Conservation (phyloP, 2,113 vertebrate genomes). For the Siniperca chuatsi region DNA sequence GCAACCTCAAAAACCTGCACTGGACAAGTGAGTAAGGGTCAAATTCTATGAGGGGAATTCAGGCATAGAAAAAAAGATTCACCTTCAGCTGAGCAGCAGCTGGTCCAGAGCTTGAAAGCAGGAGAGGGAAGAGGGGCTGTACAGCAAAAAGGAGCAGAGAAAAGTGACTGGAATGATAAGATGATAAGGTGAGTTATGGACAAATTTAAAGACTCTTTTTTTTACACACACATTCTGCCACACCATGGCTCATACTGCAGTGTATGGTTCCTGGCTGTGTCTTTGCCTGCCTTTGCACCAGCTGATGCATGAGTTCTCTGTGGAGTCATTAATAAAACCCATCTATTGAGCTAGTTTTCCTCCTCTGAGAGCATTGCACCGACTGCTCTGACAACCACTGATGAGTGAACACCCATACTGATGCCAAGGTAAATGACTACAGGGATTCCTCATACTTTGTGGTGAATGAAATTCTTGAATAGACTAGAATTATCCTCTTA, state of each 20-base stretch:
- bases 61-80: conserved; percentile 22
- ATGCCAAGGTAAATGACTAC: conserved; percentile 67
- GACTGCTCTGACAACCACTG: conserved; percentile 71
- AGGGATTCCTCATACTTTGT: conserved; percentile 68
- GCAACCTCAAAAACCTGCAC: conserved; percentile 36
- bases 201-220: conserved; percentile 50
- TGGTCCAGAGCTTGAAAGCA: conserved; percentile 62
- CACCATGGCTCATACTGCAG: conserved; percentile 64
- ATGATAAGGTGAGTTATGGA: conserved; percentile 80
- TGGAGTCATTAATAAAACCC: conserved; percentile 78
- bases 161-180: conserved; percentile 80
- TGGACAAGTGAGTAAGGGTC: conserved; percentile 61
- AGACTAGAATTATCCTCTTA: conserved; percentile 41
- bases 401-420: conserved; percentile 70
- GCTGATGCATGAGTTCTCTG: conserved; percentile 77
- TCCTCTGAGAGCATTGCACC: conserved; percentile 72
- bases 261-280: conserved; percentile 45
- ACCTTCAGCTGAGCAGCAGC: conserved; percentile 65
- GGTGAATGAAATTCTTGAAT: conserved; percentile 49
- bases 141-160: conserved; percentile 63
- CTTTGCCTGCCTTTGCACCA: conserved; percentile 66
- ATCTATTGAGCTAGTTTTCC: conserved; percentile 74
- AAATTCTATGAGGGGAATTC: conserved; percentile 38
- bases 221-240: conserved; percentile 47
- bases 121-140: conserved; percentile 53